phyloP scores from a whole-genome alignment of 2,113 vertebrate genomes.

The Hoplias malabaricus region DNA sequence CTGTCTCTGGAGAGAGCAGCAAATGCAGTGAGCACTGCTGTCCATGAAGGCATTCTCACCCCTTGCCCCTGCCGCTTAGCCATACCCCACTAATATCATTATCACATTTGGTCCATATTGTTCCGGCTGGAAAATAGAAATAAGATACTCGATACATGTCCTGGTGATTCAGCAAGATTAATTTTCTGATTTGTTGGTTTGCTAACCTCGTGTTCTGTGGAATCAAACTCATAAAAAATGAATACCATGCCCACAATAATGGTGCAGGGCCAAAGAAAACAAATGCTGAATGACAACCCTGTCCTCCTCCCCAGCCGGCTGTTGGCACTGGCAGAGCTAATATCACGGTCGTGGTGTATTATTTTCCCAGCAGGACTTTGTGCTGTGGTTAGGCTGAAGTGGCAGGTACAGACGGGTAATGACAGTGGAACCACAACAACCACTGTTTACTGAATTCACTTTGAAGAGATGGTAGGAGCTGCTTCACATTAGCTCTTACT shows the following conservation, averaged over 20 bases:
- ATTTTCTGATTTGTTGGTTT: no score
- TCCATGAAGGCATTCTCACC: constrained; percentile 10
- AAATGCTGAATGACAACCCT: no score
- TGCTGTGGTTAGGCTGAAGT: neutral
- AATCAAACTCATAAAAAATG: no score
- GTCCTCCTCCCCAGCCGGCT: neutral
- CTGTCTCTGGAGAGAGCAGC: neutral
- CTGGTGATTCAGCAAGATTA: no score
- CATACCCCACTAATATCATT: no score
- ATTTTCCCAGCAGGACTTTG: neutral
- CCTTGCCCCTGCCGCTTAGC: no score
- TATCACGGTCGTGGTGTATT: neutral
- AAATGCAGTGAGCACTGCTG: neutral
- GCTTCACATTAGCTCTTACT: neutral
- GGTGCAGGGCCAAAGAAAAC: neutral
- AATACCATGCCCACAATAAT: neutral
- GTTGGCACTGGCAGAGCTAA: neutral
- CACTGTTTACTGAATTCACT: constrained; percentile 2
- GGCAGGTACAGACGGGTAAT: neutral
- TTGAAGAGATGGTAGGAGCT: neutral
- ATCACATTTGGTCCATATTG: no score
- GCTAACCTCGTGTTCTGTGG: no score
- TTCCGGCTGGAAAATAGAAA: no score
- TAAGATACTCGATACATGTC: no score
- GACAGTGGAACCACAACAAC: neutral